These are phyloP conservation scores for Brachypalpus laphriformis DNA, from an alignment of 2,888 invertebrate genomes.

Conservation along the genomic window DNA sequence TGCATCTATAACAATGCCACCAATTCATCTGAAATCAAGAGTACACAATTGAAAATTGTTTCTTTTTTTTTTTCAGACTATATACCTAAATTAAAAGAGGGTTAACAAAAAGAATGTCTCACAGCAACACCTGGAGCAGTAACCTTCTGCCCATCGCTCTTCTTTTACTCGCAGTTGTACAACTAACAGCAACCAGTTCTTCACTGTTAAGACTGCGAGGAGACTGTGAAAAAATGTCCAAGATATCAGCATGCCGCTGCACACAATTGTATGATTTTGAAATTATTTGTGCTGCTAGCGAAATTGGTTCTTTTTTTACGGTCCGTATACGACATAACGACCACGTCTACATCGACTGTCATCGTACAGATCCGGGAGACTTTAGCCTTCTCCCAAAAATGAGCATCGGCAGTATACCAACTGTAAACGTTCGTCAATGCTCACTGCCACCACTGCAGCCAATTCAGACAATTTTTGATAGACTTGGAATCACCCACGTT, in stretches of 20 bases:
- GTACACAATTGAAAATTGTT: background rate
- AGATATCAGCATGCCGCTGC: slow-evolving; percentile 78
- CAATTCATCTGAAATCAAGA: too few species aligned
- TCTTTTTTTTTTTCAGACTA: background rate
- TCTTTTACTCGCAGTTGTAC: slow-evolving; percentile 31
- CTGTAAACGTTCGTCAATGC: slow-evolving; percentile 80
- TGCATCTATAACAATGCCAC: too few species aligned
- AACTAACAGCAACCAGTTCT: slow-evolving; percentile 33
- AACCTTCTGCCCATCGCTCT: background rate
- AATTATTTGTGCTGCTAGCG: slow-evolving; percentile 79
- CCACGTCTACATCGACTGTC: slow-evolving; percentile 81
- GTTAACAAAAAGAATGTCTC: slow-evolving; percentile 11
- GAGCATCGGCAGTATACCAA: slow-evolving; percentile 78
- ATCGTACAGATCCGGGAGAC: slow-evolving; percentile 77
- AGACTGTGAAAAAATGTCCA: slow-evolving; percentile 78
- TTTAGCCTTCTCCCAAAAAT: slow-evolving; percentile 79
- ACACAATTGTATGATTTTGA: slow-evolving; percentile 79
- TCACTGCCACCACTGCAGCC: slow-evolving; percentile 82
- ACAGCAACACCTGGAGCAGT: background rate
- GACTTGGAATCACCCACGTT: slow-evolving; percentile 79
- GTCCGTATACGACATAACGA: slow-evolving; percentile 79
- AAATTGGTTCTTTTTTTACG: slow-evolving; percentile 75
- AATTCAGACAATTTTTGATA: slow-evolving; percentile 81
- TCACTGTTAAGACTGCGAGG: slow-evolving; percentile 75
- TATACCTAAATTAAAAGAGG: background rate